phyloP scores from a whole-genome alignment of 2,113 vertebrate species.

The Sinocyclocheilus grahami region DNA sequence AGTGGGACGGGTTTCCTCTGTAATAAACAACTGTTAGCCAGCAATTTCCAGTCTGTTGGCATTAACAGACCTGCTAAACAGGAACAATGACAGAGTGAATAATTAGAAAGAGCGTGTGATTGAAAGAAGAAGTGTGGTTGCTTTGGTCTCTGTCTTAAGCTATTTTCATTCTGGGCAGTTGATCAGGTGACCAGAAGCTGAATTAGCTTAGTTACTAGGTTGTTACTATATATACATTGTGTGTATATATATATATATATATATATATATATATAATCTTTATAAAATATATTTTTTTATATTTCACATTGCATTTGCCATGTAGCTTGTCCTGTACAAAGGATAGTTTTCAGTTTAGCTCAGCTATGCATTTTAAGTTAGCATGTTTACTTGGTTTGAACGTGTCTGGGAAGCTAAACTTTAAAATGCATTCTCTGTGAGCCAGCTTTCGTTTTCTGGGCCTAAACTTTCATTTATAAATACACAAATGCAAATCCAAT shows the following conservation, averaged over 20 bases:
- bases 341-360: too few relatives aligned
- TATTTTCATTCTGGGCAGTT: neutral
- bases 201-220: neutral
- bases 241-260: too few relatives aligned
- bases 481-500: neutral
- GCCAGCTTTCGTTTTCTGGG: neutral
- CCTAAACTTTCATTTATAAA: neutral
- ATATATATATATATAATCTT: too few relatives aligned
- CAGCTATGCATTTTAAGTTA: neutral
- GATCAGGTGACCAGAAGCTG: slow-evolving; percentile 21
- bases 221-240: too few relatives aligned
- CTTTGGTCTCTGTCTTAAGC: neutral
- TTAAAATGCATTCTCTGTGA: neutral
- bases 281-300: too few relatives aligned
- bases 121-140: slow-evolving; percentile 11
- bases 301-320: too few relatives aligned
- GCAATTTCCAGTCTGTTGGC: slow-evolving; percentile 27
- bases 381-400: neutral
- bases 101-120: slow-evolving; percentile 24
- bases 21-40: slow-evolving; percentile 37
- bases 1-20: slow-evolving; percentile 13
- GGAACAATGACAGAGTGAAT: slow-evolving; percentile 12
- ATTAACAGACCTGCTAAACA: slow-evolving; percentile 18
- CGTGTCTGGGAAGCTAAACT: neutral
- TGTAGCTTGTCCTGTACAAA: too few relatives aligned